phyloP scores from a whole-genome alignment of 2,113 vertebrate genomes.

The Bagarius yarrelli region DNA sequence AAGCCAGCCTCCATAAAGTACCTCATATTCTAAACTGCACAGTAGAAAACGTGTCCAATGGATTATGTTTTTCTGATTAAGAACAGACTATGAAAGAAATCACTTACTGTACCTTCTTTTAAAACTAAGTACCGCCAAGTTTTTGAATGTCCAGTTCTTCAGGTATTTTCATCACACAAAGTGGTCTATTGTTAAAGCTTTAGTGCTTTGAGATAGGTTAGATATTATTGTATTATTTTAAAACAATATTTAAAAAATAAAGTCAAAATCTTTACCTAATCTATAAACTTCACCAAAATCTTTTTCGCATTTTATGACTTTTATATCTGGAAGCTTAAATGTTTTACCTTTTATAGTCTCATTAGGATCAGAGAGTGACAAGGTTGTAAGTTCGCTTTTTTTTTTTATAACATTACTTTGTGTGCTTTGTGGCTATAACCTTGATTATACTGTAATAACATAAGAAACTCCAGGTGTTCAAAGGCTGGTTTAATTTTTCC shows the following conservation, averaged over 20 bases:
- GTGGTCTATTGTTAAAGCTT: not conserved
- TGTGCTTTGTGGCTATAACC: not conserved
- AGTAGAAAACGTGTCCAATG: slow-evolving; percentile 60
- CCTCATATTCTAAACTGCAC: slow-evolving; percentile 60
- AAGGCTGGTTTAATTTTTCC: slow-evolving; percentile 9
- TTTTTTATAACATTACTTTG: not conserved
- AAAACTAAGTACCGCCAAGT: not conserved
- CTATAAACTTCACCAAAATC: no score
- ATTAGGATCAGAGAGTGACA: slow-evolving; percentile 1
- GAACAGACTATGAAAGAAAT: slow-evolving; percentile 66
- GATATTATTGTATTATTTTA: not conserved
- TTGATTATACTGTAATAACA: slow-evolving; percentile 3
- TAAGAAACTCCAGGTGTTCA: slow-evolving; percentile 14
- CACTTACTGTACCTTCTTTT: not conserved
- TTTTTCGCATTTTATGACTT: not conserved
- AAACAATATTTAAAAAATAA: not conserved
- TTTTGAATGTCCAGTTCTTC: not conserved
- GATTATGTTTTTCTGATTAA: slow-evolving; percentile 63
- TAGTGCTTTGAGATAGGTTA: not conserved
- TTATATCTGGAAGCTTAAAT: not conserved
- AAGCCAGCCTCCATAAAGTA: slow-evolving; percentile 61
- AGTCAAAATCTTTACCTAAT: not conserved
- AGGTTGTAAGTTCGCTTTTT: not conserved
- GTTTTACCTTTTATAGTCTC: not conserved
- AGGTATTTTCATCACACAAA: not conserved